A percentile compares a stretch with the other conserved stretches of the same genome.
phyloP scores from a whole-genome alignment of 2,113 vertebrate species.

The Meleagris gallopavo region DNA sequence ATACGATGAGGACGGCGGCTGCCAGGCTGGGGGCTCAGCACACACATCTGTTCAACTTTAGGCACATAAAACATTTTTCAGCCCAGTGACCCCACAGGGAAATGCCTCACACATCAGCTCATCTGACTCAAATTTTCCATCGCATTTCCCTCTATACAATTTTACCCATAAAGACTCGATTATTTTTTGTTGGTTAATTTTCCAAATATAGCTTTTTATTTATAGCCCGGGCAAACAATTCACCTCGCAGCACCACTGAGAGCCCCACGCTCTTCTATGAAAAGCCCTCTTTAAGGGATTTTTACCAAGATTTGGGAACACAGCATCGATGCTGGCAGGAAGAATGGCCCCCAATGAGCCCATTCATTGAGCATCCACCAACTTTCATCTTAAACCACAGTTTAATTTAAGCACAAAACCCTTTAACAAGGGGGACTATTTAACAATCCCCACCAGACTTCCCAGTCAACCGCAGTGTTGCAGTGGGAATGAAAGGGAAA shows the following conservation, averaged over 20 bases:
- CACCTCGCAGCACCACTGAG: neutral
- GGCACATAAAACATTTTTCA: conserved; percentile 72
- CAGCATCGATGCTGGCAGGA: neutral
- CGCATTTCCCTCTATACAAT: conserved; percentile 60
- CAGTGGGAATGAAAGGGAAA: neutral
- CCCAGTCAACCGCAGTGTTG: neutral
- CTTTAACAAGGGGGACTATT: too few relatives aligned
- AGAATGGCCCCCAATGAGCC: neutral
- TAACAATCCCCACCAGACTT: neutral
- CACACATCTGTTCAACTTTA: conserved; percentile 71
- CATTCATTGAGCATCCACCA: neutral
- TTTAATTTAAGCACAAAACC: neutral
- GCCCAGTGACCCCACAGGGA: conserved; percentile 65
- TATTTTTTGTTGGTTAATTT: neutral
- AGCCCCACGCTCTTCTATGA: neutral
- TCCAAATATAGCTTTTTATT: conserved; percentile 69
- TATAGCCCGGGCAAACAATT: conserved; percentile 37
- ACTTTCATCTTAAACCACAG: neutral
- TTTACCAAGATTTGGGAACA: neutral
- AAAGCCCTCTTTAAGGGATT: neutral
- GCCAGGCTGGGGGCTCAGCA: neutral
- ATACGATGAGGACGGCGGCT: too few relatives aligned
- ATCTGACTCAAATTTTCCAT: conserved; percentile 79
- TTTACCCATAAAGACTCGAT: conserved; percentile 61
- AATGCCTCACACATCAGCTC: conserved; percentile 74